Conservation (phyloP, 2,888 invertebrate genomes). For the Acrobasis repandana region DNA sequence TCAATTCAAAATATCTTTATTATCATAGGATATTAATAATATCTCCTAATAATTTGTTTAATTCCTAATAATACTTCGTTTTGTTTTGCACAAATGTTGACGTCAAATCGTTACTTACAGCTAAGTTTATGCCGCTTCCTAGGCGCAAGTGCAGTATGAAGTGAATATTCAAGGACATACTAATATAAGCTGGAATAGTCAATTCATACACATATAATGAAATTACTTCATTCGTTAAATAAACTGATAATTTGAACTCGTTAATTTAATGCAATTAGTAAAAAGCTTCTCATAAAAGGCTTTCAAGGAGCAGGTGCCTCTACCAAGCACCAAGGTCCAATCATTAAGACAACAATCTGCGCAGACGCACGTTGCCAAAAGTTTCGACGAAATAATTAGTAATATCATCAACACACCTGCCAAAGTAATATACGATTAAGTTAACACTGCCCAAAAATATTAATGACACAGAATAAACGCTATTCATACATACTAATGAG, state of each 20-base stretch:
- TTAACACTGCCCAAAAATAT: slow-evolving; percentile 14
- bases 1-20: too few relatives aligned
- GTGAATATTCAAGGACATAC: too few relatives aligned
- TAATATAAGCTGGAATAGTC: too few relatives aligned
- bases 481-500: background rate
- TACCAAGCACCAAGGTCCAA: slow-evolving; percentile 45
- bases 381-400: slow-evolving; percentile 47
- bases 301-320: slow-evolving; percentile 47
- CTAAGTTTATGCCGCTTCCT: too few relatives aligned
- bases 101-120: too few relatives aligned
- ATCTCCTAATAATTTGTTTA: too few relatives aligned
- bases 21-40: too few relatives aligned
- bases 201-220: too few relatives aligned
- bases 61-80: too few relatives aligned
- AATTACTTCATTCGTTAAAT: background rate
- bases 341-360: slow-evolving; percentile 48
- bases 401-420: slow-evolving; percentile 49
- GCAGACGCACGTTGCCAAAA: slow-evolving; percentile 43
- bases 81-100: too few relatives aligned
- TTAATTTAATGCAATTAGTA: slow-evolving; percentile 16
- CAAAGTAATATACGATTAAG: slow-evolving; percentile 24
- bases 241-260: background rate
- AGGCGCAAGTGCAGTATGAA: too few relatives aligned
- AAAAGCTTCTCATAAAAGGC: slow-evolving; percentile 32
- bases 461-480: slow-evolving; percentile 20